Percentiles rank a stretch among this genome's conserved stretches.
Evolutionary conservation across 1,140 invertebrate genomes (phyloP).

Genomic region (Pseudomyrmex concolor): DNA sequence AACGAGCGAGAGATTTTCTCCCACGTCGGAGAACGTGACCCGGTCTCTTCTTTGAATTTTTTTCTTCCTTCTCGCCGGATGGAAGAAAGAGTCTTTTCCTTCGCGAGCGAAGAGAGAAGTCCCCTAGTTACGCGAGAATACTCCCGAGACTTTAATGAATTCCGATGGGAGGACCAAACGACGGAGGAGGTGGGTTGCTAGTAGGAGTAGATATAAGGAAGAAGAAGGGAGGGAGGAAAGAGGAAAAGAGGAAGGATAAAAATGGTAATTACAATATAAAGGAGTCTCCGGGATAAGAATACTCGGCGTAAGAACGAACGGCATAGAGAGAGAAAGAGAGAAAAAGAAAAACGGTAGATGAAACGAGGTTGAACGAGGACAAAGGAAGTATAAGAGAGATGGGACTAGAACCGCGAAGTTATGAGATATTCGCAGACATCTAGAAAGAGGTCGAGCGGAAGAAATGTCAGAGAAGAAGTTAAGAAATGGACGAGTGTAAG

Average conservation of each 20-base stretch:
- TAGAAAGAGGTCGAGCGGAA: slow-evolving; percentile 52
- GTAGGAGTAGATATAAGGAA: slow-evolving; percentile 39
- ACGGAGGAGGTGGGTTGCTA: slow-evolving; percentile 37
- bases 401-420: slow-evolving; percentile 71
- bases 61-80: slow-evolving; percentile 34
- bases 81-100: slow-evolving; percentile 39
- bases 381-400: slow-evolving; percentile 36
- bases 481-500: slow-evolving; percentile 25
- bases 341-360: background rate
- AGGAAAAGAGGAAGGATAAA: slow-evolving; percentile 78
- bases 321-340: slow-evolving; percentile 31
- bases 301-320: slow-evolving; percentile 62
- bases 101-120: slow-evolving; percentile 72
- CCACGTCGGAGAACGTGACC: slow-evolving; percentile 55
- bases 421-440: slow-evolving; percentile 69
- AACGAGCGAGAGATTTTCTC: slow-evolving; percentile 60
- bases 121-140: slow-evolving; percentile 78
- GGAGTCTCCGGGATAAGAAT: slow-evolving; percentile 79
- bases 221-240: slow-evolving; percentile 58
- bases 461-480: slow-evolving; percentile 46
- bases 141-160: slow-evolving; percentile 82
- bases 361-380: slow-evolving; percentile 16
- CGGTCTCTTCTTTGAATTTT: slow-evolving; percentile 62
- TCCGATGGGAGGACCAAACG: slow-evolving; percentile 77
- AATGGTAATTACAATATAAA: slow-evolving; percentile 85